phyloP scores from a whole-genome alignment of 2,797 vertebrate species.

The Anabas testudineus region DNA sequence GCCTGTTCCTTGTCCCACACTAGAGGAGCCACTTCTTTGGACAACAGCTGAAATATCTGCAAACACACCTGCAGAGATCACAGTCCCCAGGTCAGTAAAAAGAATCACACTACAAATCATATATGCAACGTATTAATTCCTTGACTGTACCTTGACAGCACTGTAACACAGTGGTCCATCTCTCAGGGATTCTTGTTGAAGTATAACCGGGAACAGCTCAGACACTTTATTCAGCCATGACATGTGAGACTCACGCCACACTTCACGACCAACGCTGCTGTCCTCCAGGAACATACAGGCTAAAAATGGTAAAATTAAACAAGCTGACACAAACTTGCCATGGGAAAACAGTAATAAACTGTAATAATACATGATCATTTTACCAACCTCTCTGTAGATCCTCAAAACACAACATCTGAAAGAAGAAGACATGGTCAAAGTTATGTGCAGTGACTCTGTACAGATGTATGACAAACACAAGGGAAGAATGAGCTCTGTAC shows the following conservation, averaged over 20 bases:
- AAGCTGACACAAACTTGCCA: background rate
- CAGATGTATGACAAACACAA: background rate
- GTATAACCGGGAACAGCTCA: conserved; percentile 72
- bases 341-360: background rate
- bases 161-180: conserved; percentile 78
- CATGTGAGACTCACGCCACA: conserved; percentile 76
- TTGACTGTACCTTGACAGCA: conserved; percentile 85
- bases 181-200: conserved; percentile 72
- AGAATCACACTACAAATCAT: background rate
- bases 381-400: conserved; percentile 87
- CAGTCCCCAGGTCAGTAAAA: conserved; percentile 34
- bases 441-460: conserved; percentile 3
- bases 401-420: conserved; percentile 75
- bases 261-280: conserved; percentile 81
- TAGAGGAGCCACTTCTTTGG: conserved; percentile 76
- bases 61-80: conserved; percentile 85
- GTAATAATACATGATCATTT: background rate
- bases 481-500: conserved; percentile 56
- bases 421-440: conserved; percentile 26
- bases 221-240: conserved; percentile 81
- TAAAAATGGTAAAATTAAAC: conserved; percentile 49
- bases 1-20: conserved; percentile 75
- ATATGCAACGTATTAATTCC: background rate
- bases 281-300: conserved; percentile 91
- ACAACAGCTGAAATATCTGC: conserved; percentile 88